Conservation (phyloP, 2,113 vertebrate species). For the Cervus canadensis region DNA sequence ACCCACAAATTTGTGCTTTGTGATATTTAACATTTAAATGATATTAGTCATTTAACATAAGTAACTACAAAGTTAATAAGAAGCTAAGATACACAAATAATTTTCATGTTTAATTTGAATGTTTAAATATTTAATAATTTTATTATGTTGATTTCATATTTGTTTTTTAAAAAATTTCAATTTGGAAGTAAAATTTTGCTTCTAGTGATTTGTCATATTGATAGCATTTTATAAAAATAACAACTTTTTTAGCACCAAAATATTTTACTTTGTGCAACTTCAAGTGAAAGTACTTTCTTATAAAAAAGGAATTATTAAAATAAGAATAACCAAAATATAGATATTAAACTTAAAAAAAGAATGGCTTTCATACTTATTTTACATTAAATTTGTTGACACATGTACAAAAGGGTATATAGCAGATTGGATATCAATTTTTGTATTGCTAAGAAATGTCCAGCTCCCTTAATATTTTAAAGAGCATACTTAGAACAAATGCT, state of each 20-base stretch:
- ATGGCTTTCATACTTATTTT: constrained; percentile 28
- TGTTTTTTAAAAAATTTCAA: neutral
- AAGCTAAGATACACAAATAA: neutral
- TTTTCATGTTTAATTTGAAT: neutral
- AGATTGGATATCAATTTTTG: constrained; percentile 56
- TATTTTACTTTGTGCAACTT: constrained; percentile 18
- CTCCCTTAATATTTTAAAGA: constrained; percentile 61
- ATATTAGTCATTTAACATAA: neutral
- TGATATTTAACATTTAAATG: neutral
- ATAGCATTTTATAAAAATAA: neutral
- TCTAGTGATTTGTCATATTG: neutral
- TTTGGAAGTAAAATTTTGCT: neutral
- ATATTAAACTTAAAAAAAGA: neutral
- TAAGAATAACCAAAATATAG: constrained; percentile 6
- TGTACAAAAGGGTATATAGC: constrained; percentile 50
- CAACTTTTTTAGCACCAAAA: neutral
- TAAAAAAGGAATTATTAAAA: constrained; percentile 19
- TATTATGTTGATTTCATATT: neutral
- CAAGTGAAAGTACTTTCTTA: neutral
- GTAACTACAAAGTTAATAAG: neutral
- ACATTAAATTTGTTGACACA: constrained; percentile 62
- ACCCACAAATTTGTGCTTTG: neutral
- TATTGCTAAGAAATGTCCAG: constrained; percentile 51
- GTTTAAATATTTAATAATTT: neutral
- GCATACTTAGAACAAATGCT: constrained; percentile 62